phyloP scores from a whole-genome alignment of 2,888 invertebrate genomes.

The Colletes collaris region DNA sequence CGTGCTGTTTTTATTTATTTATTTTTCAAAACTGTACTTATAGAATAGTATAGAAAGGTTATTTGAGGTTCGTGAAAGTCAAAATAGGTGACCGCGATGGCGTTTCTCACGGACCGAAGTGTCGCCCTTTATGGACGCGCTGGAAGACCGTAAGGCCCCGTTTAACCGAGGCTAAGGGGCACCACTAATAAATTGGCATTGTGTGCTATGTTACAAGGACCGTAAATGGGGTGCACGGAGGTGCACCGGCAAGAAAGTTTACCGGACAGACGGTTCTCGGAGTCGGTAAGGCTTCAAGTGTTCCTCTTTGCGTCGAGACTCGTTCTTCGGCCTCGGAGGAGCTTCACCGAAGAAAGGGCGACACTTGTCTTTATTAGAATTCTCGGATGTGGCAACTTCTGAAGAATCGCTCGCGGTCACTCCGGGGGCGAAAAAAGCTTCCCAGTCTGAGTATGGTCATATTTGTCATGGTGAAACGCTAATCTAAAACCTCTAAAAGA shows the following conservation, averaged over 20 bases:
- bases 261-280: constrained; percentile 72
- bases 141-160: constrained; percentile 64
- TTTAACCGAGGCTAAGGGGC: constrained; percentile 79
- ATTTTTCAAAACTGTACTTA: no score
- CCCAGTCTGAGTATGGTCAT: not conserved
- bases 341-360: constrained; percentile 42
- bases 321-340: constrained; percentile 52
- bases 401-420: constrained; percentile 5
- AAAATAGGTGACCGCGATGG: constrained; percentile 6
- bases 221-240: constrained; percentile 74
- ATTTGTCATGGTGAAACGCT: not conserved
- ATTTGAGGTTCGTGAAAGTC: not conserved
- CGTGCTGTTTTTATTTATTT: no score
- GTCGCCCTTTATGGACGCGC: constrained; percentile 72
- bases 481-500: no score
- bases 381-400: constrained; percentile 17
- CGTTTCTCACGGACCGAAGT: constrained; percentile 76
- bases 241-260: constrained; percentile 73
- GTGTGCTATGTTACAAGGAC: constrained; percentile 73
- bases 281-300: constrained; percentile 66
- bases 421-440: constrained; percentile 8
- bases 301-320: constrained; percentile 42
- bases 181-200: constrained; percentile 80
- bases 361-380: constrained; percentile 54
- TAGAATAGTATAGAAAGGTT: not conserved